Conservation (phyloP, 1,140 invertebrate species). For the Dinoponera quadriceps region DNA sequence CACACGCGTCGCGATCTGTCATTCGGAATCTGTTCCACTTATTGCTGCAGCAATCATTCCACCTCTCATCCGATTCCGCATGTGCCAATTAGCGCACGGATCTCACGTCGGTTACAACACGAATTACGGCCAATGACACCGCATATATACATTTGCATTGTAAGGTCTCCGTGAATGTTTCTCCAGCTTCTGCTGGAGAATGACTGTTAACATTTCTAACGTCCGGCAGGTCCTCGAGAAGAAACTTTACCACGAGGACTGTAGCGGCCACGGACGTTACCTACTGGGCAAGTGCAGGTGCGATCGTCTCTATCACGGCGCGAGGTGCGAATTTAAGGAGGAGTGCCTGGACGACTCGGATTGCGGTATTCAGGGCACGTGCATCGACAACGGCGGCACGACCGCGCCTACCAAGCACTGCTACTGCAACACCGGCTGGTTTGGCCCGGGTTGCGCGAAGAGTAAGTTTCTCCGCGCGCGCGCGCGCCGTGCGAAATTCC, state of each 20-base stretch:
- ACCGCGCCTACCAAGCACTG: constrained; percentile 93
- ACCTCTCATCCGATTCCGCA: too few relatives aligned
- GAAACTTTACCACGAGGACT: constrained; percentile 92
- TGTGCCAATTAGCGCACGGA: too few relatives aligned
- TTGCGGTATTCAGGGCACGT: constrained; percentile 94
- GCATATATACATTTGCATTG: too few relatives aligned
- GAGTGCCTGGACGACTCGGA: constrained; percentile 94
- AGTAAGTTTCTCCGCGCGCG: constrained; percentile 85
- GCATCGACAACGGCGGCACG: constrained; percentile 92
- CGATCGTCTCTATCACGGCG: constrained; percentile 92
- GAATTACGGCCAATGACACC: too few relatives aligned
- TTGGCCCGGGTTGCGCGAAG: constrained; percentile 91
- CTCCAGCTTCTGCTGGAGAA: neutral
- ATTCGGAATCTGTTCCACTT: too few relatives aligned
- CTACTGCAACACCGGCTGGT: constrained; percentile 95
- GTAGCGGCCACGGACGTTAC: constrained; percentile 93
- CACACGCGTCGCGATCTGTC: too few relatives aligned
- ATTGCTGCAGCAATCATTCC: too few relatives aligned
- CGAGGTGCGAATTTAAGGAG: constrained; percentile 93
- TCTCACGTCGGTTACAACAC: too few relatives aligned
- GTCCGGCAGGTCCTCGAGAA: constrained; percentile 82
- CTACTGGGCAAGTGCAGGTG: constrained; percentile 93
- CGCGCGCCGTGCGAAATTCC: constrained; percentile 15
- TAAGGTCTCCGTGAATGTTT: too few relatives aligned
- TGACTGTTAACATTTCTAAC: neutral